A percentile compares a stretch with the other conserved stretches of the same genome.
Conservation (phyloP, 1,140 invertebrate species). For the Argopecten irradians region DNA sequence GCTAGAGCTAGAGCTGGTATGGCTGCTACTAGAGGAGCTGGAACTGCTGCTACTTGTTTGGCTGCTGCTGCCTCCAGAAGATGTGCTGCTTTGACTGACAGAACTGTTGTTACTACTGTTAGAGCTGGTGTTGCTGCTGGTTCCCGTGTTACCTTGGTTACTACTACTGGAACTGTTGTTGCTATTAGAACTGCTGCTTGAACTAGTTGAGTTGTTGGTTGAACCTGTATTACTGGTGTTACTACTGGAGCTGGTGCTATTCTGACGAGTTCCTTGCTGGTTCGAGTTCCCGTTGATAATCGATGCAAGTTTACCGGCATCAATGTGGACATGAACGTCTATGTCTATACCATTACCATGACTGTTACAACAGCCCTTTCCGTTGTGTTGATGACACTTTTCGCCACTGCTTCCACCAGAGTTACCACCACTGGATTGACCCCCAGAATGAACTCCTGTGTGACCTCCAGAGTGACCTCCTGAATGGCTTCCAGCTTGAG, state of each 20-base stretch:
- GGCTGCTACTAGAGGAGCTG: neutral
- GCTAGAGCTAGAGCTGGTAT: neutral
- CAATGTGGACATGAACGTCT: neutral
- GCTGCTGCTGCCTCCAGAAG: neutral
- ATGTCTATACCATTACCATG: neutral
- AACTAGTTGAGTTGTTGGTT: conserved; percentile 29
- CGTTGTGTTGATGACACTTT: neutral
- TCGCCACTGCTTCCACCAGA: neutral
- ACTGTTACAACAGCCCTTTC: neutral
- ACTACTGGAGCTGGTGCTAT: neutral
- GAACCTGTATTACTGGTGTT: too few species aligned
- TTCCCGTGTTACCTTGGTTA: too few species aligned
- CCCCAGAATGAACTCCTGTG: neutral
- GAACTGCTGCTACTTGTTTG: neutral
- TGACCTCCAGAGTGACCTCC: neutral
- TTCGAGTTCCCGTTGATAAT: conserved; percentile 18
- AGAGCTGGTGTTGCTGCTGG: conserved; percentile 18
- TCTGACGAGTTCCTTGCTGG: neutral
- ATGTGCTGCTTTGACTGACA: conserved; percentile 25
- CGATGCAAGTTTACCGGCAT: neutral
- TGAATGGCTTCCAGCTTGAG: neutral
- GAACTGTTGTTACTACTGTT: conserved; percentile 24
- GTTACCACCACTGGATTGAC: neutral
- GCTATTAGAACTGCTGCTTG: conserved; percentile 27
- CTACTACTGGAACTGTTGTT: too few species aligned